Conservation (phyloP, 1,140 invertebrate species). For the Sarcophaga bullata region DNA sequence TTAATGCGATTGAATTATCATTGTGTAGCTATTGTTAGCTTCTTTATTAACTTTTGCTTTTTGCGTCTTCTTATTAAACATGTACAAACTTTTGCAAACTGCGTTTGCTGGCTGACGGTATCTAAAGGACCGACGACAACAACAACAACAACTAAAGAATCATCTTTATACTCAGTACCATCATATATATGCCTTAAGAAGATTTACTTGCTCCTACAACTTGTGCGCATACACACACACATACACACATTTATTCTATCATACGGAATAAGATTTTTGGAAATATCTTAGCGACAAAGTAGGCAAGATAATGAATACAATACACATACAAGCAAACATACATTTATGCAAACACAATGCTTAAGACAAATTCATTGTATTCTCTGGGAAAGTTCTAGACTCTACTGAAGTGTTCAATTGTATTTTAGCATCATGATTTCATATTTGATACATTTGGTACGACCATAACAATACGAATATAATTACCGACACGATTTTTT, state of each 20-base stretch:
- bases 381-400: not conserved
- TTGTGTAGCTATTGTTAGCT: conserved; percentile 33
- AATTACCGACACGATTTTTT: no score
- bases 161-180: not conserved
- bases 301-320: not conserved
- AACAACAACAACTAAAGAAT: not conserved
- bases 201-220: not conserved
- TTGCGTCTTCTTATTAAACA: not conserved
- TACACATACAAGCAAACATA: not conserved
- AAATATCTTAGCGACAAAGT: conserved; percentile 32
- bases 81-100: not conserved
- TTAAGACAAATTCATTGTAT: conserved; percentile 14
- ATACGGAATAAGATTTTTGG: not conserved
- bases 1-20: conserved; percentile 35
- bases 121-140: not conserved
- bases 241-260: not conserved
- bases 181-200: conserved; percentile 23
- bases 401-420: not conserved
- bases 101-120: not conserved
- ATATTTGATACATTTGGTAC: no score
- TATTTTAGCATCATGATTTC: not conserved
- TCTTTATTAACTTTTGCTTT: conserved; percentile 36
- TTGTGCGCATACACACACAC: not conserved
- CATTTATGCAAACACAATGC: not conserved
- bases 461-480: no score